These are phyloP conservation scores for Zelleria hepariella DNA, from an alignment of 2,888 invertebrate genomes.

Conservation along the genomic window DNA sequence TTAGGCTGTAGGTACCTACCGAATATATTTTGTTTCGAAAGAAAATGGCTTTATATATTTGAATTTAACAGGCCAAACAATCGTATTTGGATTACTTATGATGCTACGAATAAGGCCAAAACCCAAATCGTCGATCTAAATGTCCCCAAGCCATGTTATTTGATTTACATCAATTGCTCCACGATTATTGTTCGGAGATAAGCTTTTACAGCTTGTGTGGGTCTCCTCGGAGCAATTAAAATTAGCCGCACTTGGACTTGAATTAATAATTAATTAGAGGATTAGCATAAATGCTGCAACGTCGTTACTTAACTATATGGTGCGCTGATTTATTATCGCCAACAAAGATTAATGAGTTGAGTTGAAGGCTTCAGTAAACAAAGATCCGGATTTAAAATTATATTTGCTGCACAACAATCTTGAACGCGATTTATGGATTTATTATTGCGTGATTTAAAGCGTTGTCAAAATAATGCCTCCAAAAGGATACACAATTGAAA, in stretches of 20 bases:
- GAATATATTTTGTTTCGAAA: no score
- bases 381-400: background rate
- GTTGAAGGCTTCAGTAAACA: background rate
- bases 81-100: background rate
- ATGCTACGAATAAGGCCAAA: background rate
- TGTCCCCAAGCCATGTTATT: background rate
- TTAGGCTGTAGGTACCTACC: background rate
- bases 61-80: background rate
- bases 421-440: background rate
- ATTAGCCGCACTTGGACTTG: background rate
- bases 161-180: background rate
- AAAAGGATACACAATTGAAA: background rate
- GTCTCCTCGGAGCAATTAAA: background rate
- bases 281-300: constrained; percentile 1
- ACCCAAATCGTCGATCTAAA: background rate
- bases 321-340: background rate
- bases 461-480: background rate
- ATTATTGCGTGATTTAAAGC: background rate
- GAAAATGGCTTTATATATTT: background rate
- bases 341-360: no score
- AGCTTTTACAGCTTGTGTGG: background rate
- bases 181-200: background rate
- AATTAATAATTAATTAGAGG: background rate
- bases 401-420: no score
- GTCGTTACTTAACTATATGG: background rate